phyloP scores from a whole-genome alignment of 2,113 vertebrate species.

The Brachirus orientalis region DNA sequence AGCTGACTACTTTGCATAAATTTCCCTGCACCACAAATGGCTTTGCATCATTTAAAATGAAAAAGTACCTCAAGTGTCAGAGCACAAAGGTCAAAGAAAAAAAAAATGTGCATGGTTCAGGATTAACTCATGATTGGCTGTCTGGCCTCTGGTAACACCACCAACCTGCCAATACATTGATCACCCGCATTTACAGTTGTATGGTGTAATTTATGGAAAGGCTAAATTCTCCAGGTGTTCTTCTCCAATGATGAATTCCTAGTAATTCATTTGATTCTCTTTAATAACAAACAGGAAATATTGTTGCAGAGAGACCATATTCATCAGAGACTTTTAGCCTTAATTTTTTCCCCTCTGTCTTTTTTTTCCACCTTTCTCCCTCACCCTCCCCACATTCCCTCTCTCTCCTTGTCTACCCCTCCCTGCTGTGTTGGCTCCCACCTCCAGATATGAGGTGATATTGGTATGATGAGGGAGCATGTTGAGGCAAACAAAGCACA shows the following conservation, averaged over 20 bases:
- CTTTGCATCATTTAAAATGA: slow-evolving; percentile 70
- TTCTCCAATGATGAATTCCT: neutral
- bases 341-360: slow-evolving; percentile 12
- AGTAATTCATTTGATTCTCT: slow-evolving; percentile 18
- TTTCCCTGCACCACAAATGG: slow-evolving; percentile 63
- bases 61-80: slow-evolving; percentile 32
- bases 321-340: slow-evolving; percentile 6
- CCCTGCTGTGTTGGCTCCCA: slow-evolving; percentile 43
- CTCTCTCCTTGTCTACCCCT: slow-evolving; percentile 11
- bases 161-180: slow-evolving; percentile 41
- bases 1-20: slow-evolving; percentile 62
- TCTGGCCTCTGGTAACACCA: slow-evolving; percentile 19
- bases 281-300: slow-evolving; percentile 9
- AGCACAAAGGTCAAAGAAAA: slow-evolving; percentile 45
- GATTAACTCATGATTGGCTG: slow-evolving; percentile 14
- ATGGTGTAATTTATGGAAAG: slow-evolving; percentile 20
- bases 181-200: slow-evolving; percentile 29
- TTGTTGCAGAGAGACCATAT: neutral
- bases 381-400: too few species aligned
- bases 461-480: slow-evolving; percentile 69
- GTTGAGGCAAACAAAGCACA: slow-evolving; percentile 71
- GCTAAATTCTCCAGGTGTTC: neutral
- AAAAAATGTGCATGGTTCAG: slow-evolving; percentile 18
- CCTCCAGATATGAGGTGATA: slow-evolving; percentile 71
- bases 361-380: slow-evolving; percentile 18